phyloP scores from a whole-genome alignment of 2,113 vertebrate species.

The Perca flavescens region DNA sequence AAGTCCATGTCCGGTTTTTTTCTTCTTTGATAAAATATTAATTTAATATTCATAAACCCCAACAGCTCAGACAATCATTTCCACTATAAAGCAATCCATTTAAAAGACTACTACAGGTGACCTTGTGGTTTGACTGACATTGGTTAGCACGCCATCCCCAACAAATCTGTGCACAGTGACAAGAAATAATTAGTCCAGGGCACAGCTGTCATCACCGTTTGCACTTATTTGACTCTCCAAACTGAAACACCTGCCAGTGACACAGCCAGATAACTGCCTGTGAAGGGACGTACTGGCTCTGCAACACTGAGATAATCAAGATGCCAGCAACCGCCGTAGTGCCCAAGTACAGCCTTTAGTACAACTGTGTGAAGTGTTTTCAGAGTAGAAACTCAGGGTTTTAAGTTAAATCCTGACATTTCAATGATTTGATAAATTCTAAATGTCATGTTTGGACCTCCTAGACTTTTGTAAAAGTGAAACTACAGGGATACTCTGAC shows the following conservation, averaged over 20 bases:
- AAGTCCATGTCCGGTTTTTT: neutral
- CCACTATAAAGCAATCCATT: slow-evolving; percentile 12
- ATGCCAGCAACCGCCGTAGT: neutral
- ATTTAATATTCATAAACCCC: slow-evolving; percentile 24
- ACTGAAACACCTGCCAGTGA: slow-evolving; percentile 60
- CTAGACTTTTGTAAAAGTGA: slow-evolving; percentile 9
- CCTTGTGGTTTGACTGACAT: slow-evolving; percentile 36
- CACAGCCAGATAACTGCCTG: slow-evolving; percentile 39
- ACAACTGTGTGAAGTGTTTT: neutral
- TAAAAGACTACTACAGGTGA: slow-evolving; percentile 21
- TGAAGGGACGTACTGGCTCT: slow-evolving; percentile 21
- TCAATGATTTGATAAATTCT: slow-evolving; percentile 22
- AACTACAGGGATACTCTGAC: slow-evolving; percentile 12
- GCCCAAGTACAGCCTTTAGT: neutral
- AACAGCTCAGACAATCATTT: slow-evolving; percentile 21
- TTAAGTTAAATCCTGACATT: slow-evolving; percentile 1
- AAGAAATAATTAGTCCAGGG: slow-evolving; percentile 62
- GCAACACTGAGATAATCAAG: slow-evolving; percentile 29
- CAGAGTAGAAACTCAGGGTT: neutral
- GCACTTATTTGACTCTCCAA: slow-evolving; percentile 60
- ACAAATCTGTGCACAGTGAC: slow-evolving; percentile 59
- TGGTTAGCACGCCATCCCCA: slow-evolving; percentile 19
- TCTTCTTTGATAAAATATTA: slow-evolving; percentile 10
- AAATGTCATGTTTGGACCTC: slow-evolving; percentile 34
- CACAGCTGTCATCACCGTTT: slow-evolving; percentile 62